These are phyloP conservation scores for Drosophila quadrilineata DNA, from an alignment of 1,140 invertebrate genomes.

Conservation along the genomic window DNA sequence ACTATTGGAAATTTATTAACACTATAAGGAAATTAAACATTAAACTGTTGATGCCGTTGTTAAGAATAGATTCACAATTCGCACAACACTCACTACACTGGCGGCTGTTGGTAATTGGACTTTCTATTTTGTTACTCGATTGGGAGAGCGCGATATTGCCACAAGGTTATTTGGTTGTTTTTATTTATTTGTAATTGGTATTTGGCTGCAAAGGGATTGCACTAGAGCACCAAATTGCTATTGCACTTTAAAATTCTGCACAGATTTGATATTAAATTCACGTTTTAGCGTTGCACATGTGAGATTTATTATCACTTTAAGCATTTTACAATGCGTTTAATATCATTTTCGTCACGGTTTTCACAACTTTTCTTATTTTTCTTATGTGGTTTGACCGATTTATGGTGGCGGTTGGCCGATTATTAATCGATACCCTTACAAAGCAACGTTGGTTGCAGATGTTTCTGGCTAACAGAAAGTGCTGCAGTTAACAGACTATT, in stretches of 20 bases:
- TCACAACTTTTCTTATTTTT: slow-evolving; percentile 52
- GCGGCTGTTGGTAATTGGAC: slow-evolving; percentile 59
- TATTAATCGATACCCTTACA: no score
- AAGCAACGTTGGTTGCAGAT: slow-evolving; percentile 5
- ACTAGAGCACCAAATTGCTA: slow-evolving; percentile 41
- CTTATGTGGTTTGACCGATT: slow-evolving; percentile 46
- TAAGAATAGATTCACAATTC: slow-evolving; percentile 29
- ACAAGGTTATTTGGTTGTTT: slow-evolving; percentile 67
- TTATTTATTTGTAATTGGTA: slow-evolving; percentile 55
- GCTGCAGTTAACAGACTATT: no score
- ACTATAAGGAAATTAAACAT: not conserved
- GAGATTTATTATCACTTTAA: slow-evolving; percentile 50
- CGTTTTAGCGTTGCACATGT: slow-evolving; percentile 53
- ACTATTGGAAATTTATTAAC: slow-evolving; percentile 13
- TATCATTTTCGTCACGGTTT: slow-evolving; percentile 62
- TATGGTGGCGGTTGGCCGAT: slow-evolving; percentile 26
- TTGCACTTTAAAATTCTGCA: slow-evolving; percentile 69
- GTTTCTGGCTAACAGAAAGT: no score
- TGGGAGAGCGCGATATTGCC: slow-evolving; percentile 29
- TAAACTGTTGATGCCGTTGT: slow-evolving; percentile 11
- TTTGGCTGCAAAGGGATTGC: slow-evolving; percentile 41
- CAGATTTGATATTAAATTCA: slow-evolving; percentile 54
- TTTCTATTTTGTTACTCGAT: slow-evolving; percentile 59
- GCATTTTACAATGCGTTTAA: slow-evolving; percentile 68
- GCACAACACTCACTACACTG: slow-evolving; percentile 64